These are phyloP conservation scores for Nerophis ophidion DNA, from an alignment of 2,113 vertebrate species.

Conservation along the genomic window DNA sequence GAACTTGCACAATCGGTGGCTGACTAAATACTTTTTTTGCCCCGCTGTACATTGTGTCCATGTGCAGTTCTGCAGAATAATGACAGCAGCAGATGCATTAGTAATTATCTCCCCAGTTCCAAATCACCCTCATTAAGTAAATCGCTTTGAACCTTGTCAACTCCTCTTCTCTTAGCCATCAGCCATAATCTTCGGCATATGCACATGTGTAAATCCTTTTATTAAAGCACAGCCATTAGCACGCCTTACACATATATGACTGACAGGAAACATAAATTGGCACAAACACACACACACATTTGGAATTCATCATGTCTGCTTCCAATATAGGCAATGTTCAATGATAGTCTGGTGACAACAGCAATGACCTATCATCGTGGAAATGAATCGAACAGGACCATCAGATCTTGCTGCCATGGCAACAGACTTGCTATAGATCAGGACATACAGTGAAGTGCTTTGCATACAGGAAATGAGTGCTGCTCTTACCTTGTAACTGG, in stretches of 20 bases:
- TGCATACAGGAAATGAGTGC: not conserved
- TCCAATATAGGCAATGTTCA: not conserved
- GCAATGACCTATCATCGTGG: slow-evolving; percentile 48
- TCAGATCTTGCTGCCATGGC: slow-evolving; percentile 51
- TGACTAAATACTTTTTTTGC: too few relatives aligned
- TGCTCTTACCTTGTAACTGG: not conserved
- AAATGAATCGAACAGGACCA: slow-evolving; percentile 44
- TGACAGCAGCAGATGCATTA: not conserved
- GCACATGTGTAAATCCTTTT: not conserved
- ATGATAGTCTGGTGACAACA: slow-evolving; percentile 1
- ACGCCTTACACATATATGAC: not conserved
- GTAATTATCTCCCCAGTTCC: not conserved
- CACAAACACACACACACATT: not conserved
- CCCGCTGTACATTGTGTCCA: too few relatives aligned
- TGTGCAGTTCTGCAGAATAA: not conserved
- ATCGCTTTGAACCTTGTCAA: slow-evolving; percentile 15
- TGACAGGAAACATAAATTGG: not conserved
- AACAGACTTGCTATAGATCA: slow-evolving; percentile 47
- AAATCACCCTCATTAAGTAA: slow-evolving; percentile 7
- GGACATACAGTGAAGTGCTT: not conserved
- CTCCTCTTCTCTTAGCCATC: not conserved
- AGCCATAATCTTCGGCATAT: not conserved
- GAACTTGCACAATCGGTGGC: too few relatives aligned
- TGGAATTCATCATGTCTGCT: slow-evolving; percentile 12
- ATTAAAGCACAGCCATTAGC: too few relatives aligned